Base-by-base conservation (phyloP, 2,888 invertebrate species). In the Eristalinus aeneus region DNA sequence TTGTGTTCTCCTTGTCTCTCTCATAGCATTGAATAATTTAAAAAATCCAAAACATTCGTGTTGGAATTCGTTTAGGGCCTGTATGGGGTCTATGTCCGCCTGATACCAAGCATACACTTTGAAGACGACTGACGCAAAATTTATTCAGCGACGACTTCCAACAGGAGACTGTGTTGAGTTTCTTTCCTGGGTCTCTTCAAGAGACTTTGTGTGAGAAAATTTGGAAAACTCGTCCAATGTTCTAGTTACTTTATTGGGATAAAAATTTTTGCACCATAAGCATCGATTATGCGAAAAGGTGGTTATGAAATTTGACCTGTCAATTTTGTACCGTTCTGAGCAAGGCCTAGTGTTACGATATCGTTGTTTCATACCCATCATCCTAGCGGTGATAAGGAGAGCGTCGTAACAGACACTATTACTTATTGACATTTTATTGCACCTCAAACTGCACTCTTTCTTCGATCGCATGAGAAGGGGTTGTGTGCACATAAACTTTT, bases 101-200 rank as follows among this genome's bases (percentile, higher is more conserved):
- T 87, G 88, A 84, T 89, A 64, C 72, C 73, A 79, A 89, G 88
- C 88, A 89, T 89, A 89, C 89, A 89, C 89, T 89, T 87, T 88
- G 89, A 89, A 89, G 89, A 89, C 89, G 89, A 89, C 89, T 89
- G 88, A 88, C 88, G 89, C 73, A 80, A 72, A 74, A 64, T 71
- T 78, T 79, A 77, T 78, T 58, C 61, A 6, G 9, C 16, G 16
- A 31, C 23, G 56, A 23, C 20, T n/a, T 5, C 12, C n/a, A 23
- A 27, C 31, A 20, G 60, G 20, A 27, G 11, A 11, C 2, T 36
- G n/a, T 36, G 16, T 34, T n/a, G 34, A 22, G 27, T 39, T 36
- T 20, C 27, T 27, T 27, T 3, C 27, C n/a, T n/a, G 27, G 5
- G 27, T 27, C 2, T 27, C 27, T 3, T 27, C 5, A 5, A 27